Percentiles rank a stretch among this genome's conserved stretches.
These are phyloP conservation scores for Leucopternis melanops DNA, from an alignment of 2,113 vertebrate genomes.

Conservation along the genomic window DNA sequence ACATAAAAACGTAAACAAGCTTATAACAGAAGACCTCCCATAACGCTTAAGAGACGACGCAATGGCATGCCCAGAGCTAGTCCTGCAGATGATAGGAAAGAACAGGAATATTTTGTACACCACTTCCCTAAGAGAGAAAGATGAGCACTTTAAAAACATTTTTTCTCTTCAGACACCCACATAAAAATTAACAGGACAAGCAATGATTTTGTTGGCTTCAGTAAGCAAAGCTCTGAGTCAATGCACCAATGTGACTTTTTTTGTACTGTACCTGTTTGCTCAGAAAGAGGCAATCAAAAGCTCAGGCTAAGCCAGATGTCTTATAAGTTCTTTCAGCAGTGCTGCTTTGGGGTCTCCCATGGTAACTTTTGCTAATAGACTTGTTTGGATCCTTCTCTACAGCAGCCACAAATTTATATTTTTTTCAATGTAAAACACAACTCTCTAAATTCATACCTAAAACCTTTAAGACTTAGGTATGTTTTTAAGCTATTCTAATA, in stretches of 20 bases:
- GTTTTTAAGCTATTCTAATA: neutral
- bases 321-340: neutral
- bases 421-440: neutral
- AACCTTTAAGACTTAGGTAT: neutral
- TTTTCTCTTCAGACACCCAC: neutral
- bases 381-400: neutral
- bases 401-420: neutral
- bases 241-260: neutral
- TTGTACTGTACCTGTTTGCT: neutral
- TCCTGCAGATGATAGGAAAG: neutral
- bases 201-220: neutral
- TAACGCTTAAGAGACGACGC: rapidly evolving
- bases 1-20: neutral
- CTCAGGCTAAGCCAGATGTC: neutral
- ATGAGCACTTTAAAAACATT: rapidly evolving
- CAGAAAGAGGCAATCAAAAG: neutral
- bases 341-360: neutral
- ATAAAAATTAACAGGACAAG: neutral
- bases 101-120: neutral
- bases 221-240: neutral
- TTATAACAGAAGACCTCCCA: neutral
- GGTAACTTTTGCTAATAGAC: neutral
- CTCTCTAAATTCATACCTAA: neutral
- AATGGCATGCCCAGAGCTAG: neutral
- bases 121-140: too few relatives aligned